A percentile compares a stretch with the other conserved stretches of the same genome.
Evolutionary conservation across 2,888 invertebrate species (phyloP).

Genomic region (Epinotia bilunana): DNA sequence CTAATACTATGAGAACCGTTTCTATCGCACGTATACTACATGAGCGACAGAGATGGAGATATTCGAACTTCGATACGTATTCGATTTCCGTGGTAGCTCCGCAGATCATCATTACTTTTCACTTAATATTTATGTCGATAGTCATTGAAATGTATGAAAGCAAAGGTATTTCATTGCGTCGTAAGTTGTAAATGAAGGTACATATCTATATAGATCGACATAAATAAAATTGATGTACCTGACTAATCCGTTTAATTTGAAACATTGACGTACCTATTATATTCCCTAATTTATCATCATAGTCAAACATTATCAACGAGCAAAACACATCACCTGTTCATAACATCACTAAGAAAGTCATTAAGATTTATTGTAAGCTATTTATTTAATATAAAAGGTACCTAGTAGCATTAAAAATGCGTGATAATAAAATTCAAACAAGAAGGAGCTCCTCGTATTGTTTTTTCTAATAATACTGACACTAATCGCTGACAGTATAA

Average conservation of each 20-base stretch:
- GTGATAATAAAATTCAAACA: conserved; percentile 52
- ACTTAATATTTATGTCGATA: neutral
- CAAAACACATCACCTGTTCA: conserved; percentile 36
- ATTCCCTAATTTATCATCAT: conserved; percentile 12
- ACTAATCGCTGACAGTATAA: conserved; percentile 38
- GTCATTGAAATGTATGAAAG: neutral
- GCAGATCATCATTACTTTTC: conserved; percentile 2
- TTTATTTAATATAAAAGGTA: conserved; percentile 69
- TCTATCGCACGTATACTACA: no score
- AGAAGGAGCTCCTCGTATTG: conserved; percentile 25
- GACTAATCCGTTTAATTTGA: conserved; percentile 26
- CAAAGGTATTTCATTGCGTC: neutral
- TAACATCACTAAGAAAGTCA: conserved; percentile 69
- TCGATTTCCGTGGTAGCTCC: no score
- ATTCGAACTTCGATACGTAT: no score
- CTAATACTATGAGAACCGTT: no score
- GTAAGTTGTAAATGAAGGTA: neutral
- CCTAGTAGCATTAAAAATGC: conserved; percentile 52
- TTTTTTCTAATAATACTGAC: conserved; percentile 12
- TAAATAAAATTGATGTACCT: conserved; percentile 22
- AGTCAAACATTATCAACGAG: conserved; percentile 21
- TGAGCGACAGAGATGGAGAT: no score
- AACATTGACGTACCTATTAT: conserved; percentile 1
- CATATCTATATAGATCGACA: neutral
- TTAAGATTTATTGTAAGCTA: conserved; percentile 75